phyloP scores from a whole-genome alignment of 2,113 vertebrate genomes.

The Sphyrna mokarran region DNA sequence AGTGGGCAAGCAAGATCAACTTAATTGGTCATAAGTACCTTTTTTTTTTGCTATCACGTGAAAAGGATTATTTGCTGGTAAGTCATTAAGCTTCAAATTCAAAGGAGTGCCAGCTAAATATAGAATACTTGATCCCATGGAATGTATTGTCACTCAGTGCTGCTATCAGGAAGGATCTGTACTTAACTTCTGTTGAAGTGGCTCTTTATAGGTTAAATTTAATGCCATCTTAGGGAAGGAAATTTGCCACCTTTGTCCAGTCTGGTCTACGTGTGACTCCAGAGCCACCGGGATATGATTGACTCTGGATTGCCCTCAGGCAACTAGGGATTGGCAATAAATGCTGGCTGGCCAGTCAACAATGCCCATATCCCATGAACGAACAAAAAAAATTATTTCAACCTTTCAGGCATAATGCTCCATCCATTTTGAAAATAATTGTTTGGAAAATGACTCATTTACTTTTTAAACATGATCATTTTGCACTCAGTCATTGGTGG shows the following conservation, averaged over 20 bases:
- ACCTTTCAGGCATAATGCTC: not conserved
- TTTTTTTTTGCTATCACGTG: not conserved
- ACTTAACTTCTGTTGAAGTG: not conserved
- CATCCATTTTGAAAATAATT: not conserved
- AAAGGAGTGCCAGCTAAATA: conserved; percentile 10
- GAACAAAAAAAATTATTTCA: too few species aligned
- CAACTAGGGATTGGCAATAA: too few species aligned
- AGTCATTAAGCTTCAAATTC: not conserved
- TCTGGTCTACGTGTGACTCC: too few species aligned
- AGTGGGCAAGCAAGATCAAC: not conserved
- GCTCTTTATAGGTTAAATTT: not conserved
- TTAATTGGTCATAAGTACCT: not conserved
- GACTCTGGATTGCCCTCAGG: too few species aligned
- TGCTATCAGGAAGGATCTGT: not conserved
- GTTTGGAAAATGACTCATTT: not conserved
- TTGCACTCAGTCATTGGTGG: not conserved
- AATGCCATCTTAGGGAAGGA: too few species aligned
- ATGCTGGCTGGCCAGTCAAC: too few species aligned
- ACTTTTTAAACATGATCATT: not conserved
- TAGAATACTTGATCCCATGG: not conserved
- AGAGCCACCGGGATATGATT: too few species aligned
- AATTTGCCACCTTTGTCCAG: too few species aligned
- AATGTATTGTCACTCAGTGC: not conserved
- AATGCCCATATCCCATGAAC: too few species aligned
- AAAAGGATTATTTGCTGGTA: too few species aligned